Conservation (phyloP, 2,113 vertebrate species). For the Pitta sordida region DNA sequence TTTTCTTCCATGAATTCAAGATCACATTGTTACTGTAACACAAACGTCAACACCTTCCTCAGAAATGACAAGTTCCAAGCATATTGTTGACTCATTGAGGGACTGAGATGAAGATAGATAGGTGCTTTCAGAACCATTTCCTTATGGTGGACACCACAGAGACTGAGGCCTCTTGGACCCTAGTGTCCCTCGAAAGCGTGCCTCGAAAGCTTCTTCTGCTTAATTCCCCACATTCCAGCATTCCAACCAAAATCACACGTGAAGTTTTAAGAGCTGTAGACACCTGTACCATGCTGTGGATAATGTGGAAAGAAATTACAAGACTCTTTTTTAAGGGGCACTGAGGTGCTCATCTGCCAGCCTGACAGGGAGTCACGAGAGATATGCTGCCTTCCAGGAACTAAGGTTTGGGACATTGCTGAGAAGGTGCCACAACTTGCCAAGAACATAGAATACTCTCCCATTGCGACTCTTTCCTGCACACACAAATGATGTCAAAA, state of each 20-base stretch:
- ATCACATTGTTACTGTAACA: neutral
- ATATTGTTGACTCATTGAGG: neutral
- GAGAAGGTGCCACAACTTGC: neutral
- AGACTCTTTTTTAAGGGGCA: neutral
- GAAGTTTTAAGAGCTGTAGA: neutral
- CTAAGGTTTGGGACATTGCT: accelerated
- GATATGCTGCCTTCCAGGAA: neutral
- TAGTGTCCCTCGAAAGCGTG: neutral
- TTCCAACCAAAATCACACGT: neutral
- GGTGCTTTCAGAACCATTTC: neutral
- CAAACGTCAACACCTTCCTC: neutral
- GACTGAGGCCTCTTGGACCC: neutral
- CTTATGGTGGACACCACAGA: neutral
- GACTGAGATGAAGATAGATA: neutral
- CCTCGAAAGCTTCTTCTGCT: no score
- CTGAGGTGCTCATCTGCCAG: neutral
- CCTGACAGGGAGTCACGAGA: neutral
- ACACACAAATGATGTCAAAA: neutral
- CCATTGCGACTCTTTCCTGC: neutral
- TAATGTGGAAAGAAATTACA: neutral
- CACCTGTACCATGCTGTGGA: neutral
- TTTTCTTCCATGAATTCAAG: neutral
- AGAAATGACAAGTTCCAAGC: neutral
- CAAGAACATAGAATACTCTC: neutral
- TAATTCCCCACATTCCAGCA: neutral